Evolutionary conservation across 2,888 invertebrate genomes (phyloP), one percentile per base, ranked within the genome.

Genomic region (Pseudococcus viburni): DNA sequence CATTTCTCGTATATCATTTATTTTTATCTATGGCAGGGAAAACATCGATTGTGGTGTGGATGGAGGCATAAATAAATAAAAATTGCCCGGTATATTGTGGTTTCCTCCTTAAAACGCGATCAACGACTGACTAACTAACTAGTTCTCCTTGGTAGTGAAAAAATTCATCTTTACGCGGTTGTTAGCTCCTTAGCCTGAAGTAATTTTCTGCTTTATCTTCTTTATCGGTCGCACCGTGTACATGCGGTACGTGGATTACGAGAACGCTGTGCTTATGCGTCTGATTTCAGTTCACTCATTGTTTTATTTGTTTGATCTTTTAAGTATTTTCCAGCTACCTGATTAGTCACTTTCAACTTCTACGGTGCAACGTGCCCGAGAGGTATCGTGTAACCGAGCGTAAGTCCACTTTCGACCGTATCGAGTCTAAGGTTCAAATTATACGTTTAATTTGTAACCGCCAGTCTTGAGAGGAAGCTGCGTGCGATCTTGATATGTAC

Each of bases 141-240:
- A 42, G 86, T 86, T 86, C 86, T 51, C 86, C 86, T 86, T 86
- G 86, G 86, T 33, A 42, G 86, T 86, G 17, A 85, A 86, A 86
- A 86, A 86, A 86, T 86, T 86, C 86, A 86, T 59, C 64, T 86
- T 68, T 86, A 83, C 80, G 86, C 86, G 86, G 86, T 68, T 68
- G 64, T 86, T 86, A 64, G 55, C 51, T 46, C 42, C 64, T 42
- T 86, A 86, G 86, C 86, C 42, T 12, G 68, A 42, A 68, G 86
- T 86, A 68, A 86, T 86, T 86, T 85, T 73, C 33, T 33, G n/a
- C 33, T 59, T 84, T 39, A 51, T 84, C 55, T 84, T 55, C 33
- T 48, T 48, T 26, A 84, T 84, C 17, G 9, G 51, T 17, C 55
- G 59, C 51, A 42, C 26, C 0, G 7, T 42, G 42, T n/a, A n/a